These are phyloP conservation scores for Rhagoletis zephyria DNA, from an alignment of 1,140 invertebrate species.

Conservation along the genomic window DNA sequence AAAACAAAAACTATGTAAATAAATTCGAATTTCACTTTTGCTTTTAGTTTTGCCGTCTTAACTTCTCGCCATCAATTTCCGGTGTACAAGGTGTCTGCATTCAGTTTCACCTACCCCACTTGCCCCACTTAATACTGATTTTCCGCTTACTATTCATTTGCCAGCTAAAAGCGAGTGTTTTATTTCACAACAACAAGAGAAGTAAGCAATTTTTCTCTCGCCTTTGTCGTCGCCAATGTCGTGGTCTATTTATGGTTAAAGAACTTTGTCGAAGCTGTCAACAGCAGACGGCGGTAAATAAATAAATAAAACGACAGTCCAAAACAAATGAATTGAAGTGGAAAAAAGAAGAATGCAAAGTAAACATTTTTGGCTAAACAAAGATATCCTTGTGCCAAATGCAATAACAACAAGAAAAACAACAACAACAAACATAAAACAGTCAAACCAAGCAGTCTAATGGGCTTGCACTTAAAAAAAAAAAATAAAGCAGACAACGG, in stretches of 20 bases:
- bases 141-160: too few species aligned
- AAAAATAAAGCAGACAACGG: neutral
- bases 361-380: constrained; percentile 10
- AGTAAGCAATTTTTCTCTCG: neutral
- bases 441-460: neutral
- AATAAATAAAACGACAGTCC: constrained; percentile 29
- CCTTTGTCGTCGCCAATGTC: constrained; percentile 4
- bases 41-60: neutral
- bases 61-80: constrained; percentile 12
- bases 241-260: constrained; percentile 42
- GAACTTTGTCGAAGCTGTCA: constrained; percentile 44
- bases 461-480: neutral
- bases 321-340: constrained; percentile 16
- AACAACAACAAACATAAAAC: neutral
- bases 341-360: neutral
- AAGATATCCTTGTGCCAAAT: neutral
- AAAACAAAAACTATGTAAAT: neutral
- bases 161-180: too few species aligned
- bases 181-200: neutral
- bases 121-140: neutral
- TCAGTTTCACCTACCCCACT: neutral
- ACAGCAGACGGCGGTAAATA: constrained; percentile 31
- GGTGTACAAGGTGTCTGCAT: constrained; percentile 2
- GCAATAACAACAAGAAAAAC: neutral
- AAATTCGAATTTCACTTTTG: neutral